These are phyloP conservation scores for Eutolmus rufibarbis DNA, from an alignment of 2,888 invertebrate species.

Conservation along the genomic window DNA sequence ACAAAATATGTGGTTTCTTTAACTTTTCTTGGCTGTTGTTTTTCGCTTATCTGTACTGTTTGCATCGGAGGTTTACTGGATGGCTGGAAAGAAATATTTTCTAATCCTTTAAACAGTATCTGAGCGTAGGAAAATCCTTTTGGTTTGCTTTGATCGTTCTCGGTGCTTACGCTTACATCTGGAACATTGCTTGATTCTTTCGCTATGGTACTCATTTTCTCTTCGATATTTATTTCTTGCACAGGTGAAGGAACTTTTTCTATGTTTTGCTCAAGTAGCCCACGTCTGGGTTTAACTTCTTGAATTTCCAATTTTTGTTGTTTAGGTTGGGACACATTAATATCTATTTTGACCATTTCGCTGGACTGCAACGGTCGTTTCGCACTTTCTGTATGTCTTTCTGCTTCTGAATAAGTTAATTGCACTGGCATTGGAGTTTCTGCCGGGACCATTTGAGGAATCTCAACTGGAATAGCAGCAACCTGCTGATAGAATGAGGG, in stretches of 20 bases:
- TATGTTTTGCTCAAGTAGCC: not conserved
- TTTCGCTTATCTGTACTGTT: not conserved
- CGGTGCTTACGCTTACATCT: not conserved
- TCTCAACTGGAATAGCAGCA: conserved; percentile 40
- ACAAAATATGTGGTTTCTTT: not conserved
- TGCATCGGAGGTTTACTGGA: conserved; percentile 60
- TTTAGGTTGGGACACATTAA: not conserved
- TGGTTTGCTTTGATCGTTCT: not conserved
- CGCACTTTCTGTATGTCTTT: not conserved
- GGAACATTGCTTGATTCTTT: not conserved
- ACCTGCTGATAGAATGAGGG: conserved; percentile 49
- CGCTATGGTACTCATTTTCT: not conserved
- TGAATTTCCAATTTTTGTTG: not conserved
- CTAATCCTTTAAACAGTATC: conserved; percentile 73
- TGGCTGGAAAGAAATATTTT: conserved; percentile 65
- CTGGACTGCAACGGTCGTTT: not conserved
- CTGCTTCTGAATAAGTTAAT: not conserved
- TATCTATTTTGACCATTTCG: not conserved
- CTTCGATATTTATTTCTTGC: not conserved
- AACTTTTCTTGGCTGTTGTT: not conserved
- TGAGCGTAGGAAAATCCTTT: conserved; percentile 70
- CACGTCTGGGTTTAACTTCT: not conserved
- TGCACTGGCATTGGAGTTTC: conserved; percentile 44
- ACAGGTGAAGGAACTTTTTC: not conserved
- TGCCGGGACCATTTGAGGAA: conserved; percentile 12